Evolutionary conservation across 2,797 vertebrate genomes (phyloP), one percentile per base, ranked within the genome.

Genomic region (Coregonus sp.): DNA sequence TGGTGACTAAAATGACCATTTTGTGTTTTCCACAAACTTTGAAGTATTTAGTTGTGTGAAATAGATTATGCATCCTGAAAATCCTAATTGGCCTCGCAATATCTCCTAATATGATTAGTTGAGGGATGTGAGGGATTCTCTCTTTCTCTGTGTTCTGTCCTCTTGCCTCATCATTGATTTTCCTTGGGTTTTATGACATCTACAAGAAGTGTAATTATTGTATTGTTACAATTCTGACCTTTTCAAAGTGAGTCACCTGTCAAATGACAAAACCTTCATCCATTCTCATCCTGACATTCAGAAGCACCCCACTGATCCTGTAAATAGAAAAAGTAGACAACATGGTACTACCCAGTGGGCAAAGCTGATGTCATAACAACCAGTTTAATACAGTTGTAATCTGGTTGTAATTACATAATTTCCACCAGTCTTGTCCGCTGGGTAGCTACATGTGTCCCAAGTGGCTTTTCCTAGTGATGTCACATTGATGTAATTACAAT

Each of bases 1-100:
- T 72, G 47, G 59, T 72, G 18, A 18, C 15, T 11, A 72, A 65
- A 82, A 81, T 78, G 31, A 75, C 68, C 63, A 67, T 61, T 72
- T 40, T 59, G 56, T 47, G 16, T 79, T 85, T 74, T 73, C 6
- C 9, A 52, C 59, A 68, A 70, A 79, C 80, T 50, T 78, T 80
- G 59, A 77, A 75, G 74, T 74, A 52, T 70, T 33, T 72, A 72
- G 18, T 71, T 52, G 33, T 71, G 15, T 74, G 16, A 51, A 75
- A 72, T 73, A 74, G 16, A 75, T 66, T 35, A n/a, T 50, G 5
- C n/a, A 73, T 80, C 66, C 75, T 85, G 66, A 80, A 82, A 86
- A 20, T 56, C 59, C 40, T 61, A 75, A 37, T 78, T 73, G 25
- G 14, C 16, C 5, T 15, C 12, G 50, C 18, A 70, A 40, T 35